A percentile compares a stretch with the other conserved stretches of the same genome.
phyloP scores from a whole-genome alignment of 2,113 vertebrate species.

The Eonycteris spelaea region DNA sequence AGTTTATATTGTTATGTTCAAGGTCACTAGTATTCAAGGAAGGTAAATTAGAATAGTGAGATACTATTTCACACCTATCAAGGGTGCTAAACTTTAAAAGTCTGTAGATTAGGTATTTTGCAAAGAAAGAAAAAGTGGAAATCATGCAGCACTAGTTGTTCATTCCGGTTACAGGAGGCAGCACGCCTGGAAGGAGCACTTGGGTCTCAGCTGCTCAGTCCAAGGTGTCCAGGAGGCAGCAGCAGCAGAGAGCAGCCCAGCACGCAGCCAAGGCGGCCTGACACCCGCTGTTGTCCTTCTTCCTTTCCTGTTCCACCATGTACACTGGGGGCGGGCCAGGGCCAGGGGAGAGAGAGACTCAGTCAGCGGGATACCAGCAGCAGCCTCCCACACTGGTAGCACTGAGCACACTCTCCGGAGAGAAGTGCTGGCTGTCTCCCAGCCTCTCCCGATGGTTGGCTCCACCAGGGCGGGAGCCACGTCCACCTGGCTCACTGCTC shows the following conservation, averaged over 20 bases:
- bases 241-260: constrained; percentile 72
- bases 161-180: constrained; percentile 37
- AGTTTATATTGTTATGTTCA: constrained; percentile 16
- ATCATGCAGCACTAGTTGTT: constrained; percentile 37
- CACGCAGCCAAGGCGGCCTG: constrained; percentile 54
- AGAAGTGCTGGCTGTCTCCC: not conserved
- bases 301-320: constrained; percentile 44
- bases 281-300: constrained; percentile 30
- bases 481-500: not conserved
- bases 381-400: not conserved
- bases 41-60: constrained; percentile 19
- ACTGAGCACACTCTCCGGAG: not conserved
- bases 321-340: constrained; percentile 46
- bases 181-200: not conserved
- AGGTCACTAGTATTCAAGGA: not conserved
- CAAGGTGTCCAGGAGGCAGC: constrained; percentile 68
- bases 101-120: not conserved
- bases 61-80: not conserved
- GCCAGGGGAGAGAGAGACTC: constrained; percentile 49
- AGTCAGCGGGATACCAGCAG: constrained; percentile 48
- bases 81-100: constrained; percentile 11
- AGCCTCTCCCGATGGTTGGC: not conserved
- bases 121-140: constrained; percentile 34
- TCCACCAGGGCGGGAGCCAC: not conserved
- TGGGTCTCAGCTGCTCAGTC: constrained; percentile 51